Conservation (phyloP, 2,888 invertebrate species). For the Ectemnius cavifrons region DNA sequence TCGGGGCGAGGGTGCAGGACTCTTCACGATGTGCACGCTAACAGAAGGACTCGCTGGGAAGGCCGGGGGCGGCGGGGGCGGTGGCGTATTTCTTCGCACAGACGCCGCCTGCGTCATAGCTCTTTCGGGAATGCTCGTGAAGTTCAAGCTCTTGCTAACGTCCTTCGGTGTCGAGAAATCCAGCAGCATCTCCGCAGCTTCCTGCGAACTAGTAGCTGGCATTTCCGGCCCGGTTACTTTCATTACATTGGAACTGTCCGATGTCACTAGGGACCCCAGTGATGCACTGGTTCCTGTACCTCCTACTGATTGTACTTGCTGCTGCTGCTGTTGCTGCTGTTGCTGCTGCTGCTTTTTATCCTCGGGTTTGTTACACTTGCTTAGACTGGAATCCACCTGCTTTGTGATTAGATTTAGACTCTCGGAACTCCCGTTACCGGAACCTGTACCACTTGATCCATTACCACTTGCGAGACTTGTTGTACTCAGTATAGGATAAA, state of each 20-base stretch:
- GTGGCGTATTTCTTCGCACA: constrained; percentile 75
- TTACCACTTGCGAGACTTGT: constrained; percentile 39
- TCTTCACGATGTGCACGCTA: constrained; percentile 88
- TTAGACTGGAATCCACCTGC: constrained; percentile 76
- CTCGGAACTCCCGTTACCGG: constrained; percentile 62
- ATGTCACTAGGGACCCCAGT: constrained; percentile 19
- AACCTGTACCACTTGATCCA: background rate
- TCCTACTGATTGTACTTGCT: constrained; percentile 21
- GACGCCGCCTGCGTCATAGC: constrained; percentile 80
- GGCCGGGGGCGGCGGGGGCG: constrained; percentile 74
- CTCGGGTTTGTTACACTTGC: constrained; percentile 71
- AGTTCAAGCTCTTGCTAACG: constrained; percentile 72
- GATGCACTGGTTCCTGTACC: constrained; percentile 33
- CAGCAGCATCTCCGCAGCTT: constrained; percentile 83
- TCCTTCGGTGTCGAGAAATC: constrained; percentile 84
- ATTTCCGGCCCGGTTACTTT: constrained; percentile 73
- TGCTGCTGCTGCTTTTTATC: constrained; percentile 57
- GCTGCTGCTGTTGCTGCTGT: constrained; percentile 24
- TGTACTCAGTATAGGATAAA: constrained; percentile 51
- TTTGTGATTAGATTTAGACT: constrained; percentile 79
- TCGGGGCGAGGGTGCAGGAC: constrained; percentile 86
- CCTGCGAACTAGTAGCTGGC: constrained; percentile 78
- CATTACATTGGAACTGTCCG: constrained; percentile 31
- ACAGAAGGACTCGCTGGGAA: constrained; percentile 84
- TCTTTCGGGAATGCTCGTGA: constrained; percentile 80